Base-by-base conservation (phyloP, 2,888 invertebrate species). In the Callyntrura sp. region DNA sequence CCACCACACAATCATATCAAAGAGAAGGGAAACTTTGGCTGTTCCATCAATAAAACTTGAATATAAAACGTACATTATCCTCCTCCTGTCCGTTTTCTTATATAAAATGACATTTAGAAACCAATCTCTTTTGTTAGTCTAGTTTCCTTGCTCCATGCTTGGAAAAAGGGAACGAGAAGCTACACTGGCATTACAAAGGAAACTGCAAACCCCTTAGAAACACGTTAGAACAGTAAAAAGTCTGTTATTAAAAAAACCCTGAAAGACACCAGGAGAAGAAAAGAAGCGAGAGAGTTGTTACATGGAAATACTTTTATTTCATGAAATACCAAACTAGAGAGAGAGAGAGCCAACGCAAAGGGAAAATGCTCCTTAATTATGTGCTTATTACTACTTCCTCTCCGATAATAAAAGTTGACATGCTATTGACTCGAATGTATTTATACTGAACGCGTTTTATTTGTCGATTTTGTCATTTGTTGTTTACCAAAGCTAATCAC, bases 401-500 rank as follows among this genome's bases (percentile, higher is more conserved):
- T 35, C 23, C 23, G 23, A 23, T 35, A 76, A 76, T 76, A 76
- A 55, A 79, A 62, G 14, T 57, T 65, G 86, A 79, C 65, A 68
- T 55, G 86, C 51, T 79, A 78, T 68, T 17, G 45, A 60, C 79
- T 62, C 81, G 45, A 45, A 82, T 73, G 35, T 60, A 73, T 35
- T 43, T 35, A 43, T 17, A 68, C 43, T 68, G 86, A 55, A 25
- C 78, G 76, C 60, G 65, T 89, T 89, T 89, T 85, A 85, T 90
- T 90, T 90, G 81, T 85, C 90, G 85, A 51, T 60, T 89, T 85
- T 85, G 85, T 85, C 89, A 90, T 90, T 90, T 81, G 82, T 90
- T 81, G 82, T 70, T 90, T 86, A 62, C 65, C 82, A 68, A 90
- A 90, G 86, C 86, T 90, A 90, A 90, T 90, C 85, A 86, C 90